A percentile compares a stretch with the other conserved stretches of the same genome.
phyloP scores from a whole-genome alignment of 1,140 invertebrate species.

The Popillia japonica region DNA sequence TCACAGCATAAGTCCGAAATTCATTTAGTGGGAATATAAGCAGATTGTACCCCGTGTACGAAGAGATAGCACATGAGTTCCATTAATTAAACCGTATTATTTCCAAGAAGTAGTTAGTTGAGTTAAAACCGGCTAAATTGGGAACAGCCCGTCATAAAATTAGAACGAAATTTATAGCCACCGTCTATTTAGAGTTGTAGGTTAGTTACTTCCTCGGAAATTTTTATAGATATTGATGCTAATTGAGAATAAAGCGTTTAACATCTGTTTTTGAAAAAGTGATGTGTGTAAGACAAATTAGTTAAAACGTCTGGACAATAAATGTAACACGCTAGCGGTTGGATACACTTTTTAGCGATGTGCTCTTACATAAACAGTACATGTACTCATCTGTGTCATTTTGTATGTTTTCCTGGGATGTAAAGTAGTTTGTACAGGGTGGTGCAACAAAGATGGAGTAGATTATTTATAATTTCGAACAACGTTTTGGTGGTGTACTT shows the following conservation, averaged over 20 bases:
- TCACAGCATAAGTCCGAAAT: neutral
- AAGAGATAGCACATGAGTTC: neutral
- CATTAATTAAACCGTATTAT: neutral
- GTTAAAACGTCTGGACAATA: neutral
- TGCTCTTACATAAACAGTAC: too few relatives aligned
- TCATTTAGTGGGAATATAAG: neutral
- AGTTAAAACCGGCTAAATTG: neutral
- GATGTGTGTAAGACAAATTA: neutral
- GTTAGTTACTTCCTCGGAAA: conserved; percentile 4
- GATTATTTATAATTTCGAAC: neutral
- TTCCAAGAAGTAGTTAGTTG: neutral
- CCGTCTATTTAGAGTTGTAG: neutral
- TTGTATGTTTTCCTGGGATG: too few relatives aligned
- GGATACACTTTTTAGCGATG: too few relatives aligned
- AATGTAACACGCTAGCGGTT: too few relatives aligned
- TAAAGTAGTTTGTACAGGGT: too few relatives aligned
- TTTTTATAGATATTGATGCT: conserved; percentile 1
- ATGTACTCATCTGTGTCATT: too few relatives aligned
- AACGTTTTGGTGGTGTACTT: too few relatives aligned
- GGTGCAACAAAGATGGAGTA: too few relatives aligned
- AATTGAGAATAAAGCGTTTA: neutral
- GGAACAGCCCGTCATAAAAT: neutral
- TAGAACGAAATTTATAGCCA: neutral
- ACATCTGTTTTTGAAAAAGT: neutral
- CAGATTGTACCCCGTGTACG: neutral